Evolutionary conservation across 92 coral and sea anemone species (phyloP), one percentile per base, ranked within the genome.

Genomic region (Muricea muricata): DNA sequence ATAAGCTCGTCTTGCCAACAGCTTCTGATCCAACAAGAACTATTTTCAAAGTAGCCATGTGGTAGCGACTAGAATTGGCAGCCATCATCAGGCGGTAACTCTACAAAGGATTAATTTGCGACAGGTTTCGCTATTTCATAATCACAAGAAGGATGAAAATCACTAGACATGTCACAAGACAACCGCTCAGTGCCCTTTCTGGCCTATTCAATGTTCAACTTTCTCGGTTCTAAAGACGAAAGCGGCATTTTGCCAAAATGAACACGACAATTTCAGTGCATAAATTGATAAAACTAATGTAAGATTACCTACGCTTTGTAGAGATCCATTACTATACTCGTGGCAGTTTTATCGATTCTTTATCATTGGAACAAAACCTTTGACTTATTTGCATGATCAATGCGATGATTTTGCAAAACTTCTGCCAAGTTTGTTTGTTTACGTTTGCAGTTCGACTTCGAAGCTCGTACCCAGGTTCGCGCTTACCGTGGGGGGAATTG

Each of bases 1-100:
- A 85, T 26, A 97, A 71, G 58, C 97, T 87, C 0, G 99, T 97
- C 77, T 97, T 97, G 54, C 99, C 99, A 26, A 97, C 98, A 15
- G 73, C 85, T 26, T 89, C 84, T 37, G 94, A 96, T 11, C 99
- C 99, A 1, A 97, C 93, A 47, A 97, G 48, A 39, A 82, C 58
- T 13, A 87, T 52, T 65, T 87, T 87, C 2, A 87, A 42, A 8
- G 83, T 78, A 9, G 83, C 83, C 83, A 78, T 78, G 54, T 78
- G 83, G 35, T 78, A 78, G 29, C 83, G 61, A 63, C 83, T 78
- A 13, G 83, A 78, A 58, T 57, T 78, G 10, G 71, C 83, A 78
- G 83, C 83, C 83, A 78, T 78, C 15, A 18, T 69, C n/a, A 33
- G 30, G 30, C n/a, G 10, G n/a, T 39, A 63, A 63, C 28, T 4